Percentiles rank a stretch among this genome's conserved stretches.
phyloP scores from a whole-genome alignment of 2,888 invertebrate genomes.

The Sinotaia quadrata region DNA sequence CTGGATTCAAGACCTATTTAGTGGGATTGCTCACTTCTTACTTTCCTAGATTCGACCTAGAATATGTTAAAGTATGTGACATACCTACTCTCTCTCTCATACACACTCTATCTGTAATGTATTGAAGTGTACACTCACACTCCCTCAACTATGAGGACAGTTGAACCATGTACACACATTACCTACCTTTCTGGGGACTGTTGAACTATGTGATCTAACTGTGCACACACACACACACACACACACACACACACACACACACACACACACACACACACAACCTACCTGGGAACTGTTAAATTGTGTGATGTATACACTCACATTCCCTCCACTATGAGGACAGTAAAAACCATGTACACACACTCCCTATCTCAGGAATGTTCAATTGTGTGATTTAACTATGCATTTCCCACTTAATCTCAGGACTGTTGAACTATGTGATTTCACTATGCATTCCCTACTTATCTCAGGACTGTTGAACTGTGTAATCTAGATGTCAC shows the following conservation, averaged over 20 bases:
- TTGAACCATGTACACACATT: too few relatives aligned
- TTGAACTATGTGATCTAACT: too few relatives aligned
- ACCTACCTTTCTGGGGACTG: too few relatives aligned
- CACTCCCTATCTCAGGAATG: not conserved
- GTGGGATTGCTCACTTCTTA: too few relatives aligned
- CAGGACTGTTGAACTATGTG: not conserved
- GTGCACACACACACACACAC: not conserved
- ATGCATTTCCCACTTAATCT: not conserved
- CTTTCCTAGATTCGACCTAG: too few relatives aligned
- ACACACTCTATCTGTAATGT: not conserved
- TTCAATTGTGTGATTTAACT: not conserved
- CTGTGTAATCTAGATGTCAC: too few relatives aligned
- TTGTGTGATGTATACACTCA: not conserved
- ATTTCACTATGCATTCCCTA: too few relatives aligned
- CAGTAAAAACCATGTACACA: too few relatives aligned
- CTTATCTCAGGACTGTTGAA: too few relatives aligned
- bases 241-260: slow-evolving; percentile 1
- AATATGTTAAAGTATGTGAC: too few relatives aligned
- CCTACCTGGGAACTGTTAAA: not conserved
- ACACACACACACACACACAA: slow-evolving; percentile 4
- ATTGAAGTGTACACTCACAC: not conserved
- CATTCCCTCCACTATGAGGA: not conserved
- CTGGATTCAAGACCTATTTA: too few relatives aligned
- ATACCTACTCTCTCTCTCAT: not conserved
- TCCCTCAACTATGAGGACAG: not conserved